phyloP scores from a whole-genome alignment of 2,113 vertebrate genomes.

The Sminthopsis crassicaudata region DNA sequence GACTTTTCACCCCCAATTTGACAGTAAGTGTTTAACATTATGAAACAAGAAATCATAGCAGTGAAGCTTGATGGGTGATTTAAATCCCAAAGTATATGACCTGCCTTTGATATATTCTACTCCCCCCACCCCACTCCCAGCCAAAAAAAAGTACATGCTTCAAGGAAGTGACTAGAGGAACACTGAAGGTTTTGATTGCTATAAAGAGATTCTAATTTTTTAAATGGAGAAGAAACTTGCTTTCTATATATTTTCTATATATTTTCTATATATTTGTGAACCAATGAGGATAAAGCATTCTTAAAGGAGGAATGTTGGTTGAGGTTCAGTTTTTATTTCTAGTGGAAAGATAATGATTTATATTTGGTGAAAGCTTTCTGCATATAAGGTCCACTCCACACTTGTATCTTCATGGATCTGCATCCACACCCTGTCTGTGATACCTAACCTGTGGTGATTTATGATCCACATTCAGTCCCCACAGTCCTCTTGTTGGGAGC shows the following conservation, averaged over 20 bases:
- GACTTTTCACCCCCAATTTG: conserved; percentile 1
- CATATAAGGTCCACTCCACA: conserved; percentile 65
- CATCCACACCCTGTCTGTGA: conserved; percentile 78
- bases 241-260: not conserved
- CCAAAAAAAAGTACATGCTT: not conserved
- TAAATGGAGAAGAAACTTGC: conserved; percentile 6
- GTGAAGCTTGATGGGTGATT: not conserved
- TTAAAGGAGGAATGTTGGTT: conserved; percentile 34
- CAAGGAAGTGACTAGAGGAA: not conserved
- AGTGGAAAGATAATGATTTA: conserved; percentile 80
- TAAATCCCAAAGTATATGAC: not conserved
- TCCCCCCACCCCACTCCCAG: not conserved
- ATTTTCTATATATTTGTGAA: not conserved
- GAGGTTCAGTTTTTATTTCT: conserved; percentile 63
- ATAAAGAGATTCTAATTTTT: conserved; percentile 37
- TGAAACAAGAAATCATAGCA: not conserved
- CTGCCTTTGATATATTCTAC: not conserved
- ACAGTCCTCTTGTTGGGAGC: too few species aligned
- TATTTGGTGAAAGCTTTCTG: conserved; percentile 63
- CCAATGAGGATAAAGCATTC: conserved; percentile 27
- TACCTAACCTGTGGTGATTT: conserved; percentile 78
- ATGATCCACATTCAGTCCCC: conserved; percentile 2
- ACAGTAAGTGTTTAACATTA: not conserved
- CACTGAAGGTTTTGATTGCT: not conserved
- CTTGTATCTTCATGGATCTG: conserved; percentile 77